Conservation (phyloP, 2,797 vertebrate species). For the Potorous gilbertii region DNA sequence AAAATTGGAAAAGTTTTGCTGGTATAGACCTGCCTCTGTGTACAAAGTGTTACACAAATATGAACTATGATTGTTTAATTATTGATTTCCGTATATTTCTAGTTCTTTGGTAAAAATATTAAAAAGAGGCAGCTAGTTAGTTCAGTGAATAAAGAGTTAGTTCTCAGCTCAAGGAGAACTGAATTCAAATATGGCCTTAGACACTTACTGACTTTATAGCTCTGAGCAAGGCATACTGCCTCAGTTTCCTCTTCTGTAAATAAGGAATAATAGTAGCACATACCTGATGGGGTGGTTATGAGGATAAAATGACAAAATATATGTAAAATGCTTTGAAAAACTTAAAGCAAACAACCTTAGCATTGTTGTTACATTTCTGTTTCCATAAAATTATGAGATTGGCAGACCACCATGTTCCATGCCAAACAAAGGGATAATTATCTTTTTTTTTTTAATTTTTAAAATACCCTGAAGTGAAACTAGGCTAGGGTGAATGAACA, state of each 20-base stretch:
- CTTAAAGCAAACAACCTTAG: background rate
- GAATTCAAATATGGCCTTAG: background rate
- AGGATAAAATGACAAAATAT: too few relatives aligned
- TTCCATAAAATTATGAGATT: background rate
- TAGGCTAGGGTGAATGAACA: background rate
- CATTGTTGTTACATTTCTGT: background rate
- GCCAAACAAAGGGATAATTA: background rate
- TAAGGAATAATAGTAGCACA: background rate
- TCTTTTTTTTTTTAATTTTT: constrained; percentile 6
- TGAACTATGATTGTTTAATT: background rate
- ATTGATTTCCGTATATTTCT: background rate
- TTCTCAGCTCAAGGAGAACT: background rate
- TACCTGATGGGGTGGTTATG: background rate
- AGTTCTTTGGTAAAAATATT: constrained; percentile 13
- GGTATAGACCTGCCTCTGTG: too few relatives aligned
- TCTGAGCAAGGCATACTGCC: background rate
- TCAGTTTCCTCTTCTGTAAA: background rate
- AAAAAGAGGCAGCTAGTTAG: background rate
- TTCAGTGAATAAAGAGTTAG: background rate
- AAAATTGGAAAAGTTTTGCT: too few relatives aligned
- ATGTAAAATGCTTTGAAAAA: background rate
- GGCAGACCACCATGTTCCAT: background rate
- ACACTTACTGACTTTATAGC: background rate
- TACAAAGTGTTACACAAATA: background rate
- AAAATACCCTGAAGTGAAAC: background rate